Conservation (phyloP, 2,797 vertebrate genomes). For the Hoplostethus mediterraneus region DNA sequence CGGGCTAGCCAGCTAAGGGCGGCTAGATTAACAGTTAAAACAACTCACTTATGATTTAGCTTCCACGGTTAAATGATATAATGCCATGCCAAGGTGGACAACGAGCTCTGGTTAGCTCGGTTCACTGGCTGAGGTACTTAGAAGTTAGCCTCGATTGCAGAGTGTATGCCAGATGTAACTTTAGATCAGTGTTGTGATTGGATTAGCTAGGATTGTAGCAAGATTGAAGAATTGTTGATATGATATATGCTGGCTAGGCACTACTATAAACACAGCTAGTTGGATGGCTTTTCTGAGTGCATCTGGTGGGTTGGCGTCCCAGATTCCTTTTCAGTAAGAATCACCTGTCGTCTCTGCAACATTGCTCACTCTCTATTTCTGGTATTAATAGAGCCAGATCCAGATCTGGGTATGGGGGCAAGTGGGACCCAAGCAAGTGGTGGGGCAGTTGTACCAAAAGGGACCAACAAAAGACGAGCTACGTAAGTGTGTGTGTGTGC, state of each 20-base stretch:
- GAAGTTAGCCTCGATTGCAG: too few species aligned
- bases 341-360: constrained; percentile 16
- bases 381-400: constrained; percentile 88
- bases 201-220: neutral
- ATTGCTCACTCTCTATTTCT: constrained; percentile 19
- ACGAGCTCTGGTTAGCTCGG: neutral
- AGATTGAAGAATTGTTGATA: neutral
- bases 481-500: constrained; percentile 82
- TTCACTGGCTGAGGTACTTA: neutral
- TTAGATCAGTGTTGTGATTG: constrained; percentile 4
- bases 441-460: constrained; percentile 86
- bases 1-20: constrained; percentile 31
- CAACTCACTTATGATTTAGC: neutral
- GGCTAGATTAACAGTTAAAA: neutral
- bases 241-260: too few species aligned
- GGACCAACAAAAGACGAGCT: constrained; percentile 89
- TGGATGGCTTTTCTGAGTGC: neutral
- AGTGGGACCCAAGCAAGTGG: constrained; percentile 84
- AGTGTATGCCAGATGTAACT: neutral
- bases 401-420: constrained; percentile 86
- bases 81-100: neutral
- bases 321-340: constrained; percentile 26
- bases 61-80: neutral
- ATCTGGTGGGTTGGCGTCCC: neutral
- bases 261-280: neutral